phyloP scores from a whole-genome alignment of 2,888 invertebrate species.

The Drosophila conformis region DNA sequence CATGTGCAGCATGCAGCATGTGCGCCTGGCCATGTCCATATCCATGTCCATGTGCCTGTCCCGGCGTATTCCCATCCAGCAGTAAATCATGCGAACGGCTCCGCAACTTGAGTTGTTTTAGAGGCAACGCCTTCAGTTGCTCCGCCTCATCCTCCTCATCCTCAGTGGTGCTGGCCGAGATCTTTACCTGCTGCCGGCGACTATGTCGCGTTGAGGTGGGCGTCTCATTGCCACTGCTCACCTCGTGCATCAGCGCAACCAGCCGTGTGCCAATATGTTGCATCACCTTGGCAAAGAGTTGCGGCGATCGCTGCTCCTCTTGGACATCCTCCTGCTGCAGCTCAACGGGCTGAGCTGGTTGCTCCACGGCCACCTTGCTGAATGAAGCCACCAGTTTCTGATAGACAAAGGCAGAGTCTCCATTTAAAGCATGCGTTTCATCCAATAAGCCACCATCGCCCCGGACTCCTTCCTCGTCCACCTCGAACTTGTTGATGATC shows the following conservation, averaged over 20 bases:
- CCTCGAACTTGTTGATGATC: conserved; percentile 94
- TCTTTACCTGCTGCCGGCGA: conserved; percentile 86
- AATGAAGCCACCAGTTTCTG: conserved; percentile 93
- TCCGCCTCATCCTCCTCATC: conserved; percentile 84
- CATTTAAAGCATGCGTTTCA: conserved; percentile 86
- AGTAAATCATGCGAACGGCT: conserved; percentile 93
- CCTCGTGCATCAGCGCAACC: conserved; percentile 96
- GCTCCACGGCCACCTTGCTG: conserved; percentile 87
- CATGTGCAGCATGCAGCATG: conserved; percentile 21
- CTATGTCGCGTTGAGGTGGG: conserved; percentile 87
- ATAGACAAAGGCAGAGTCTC: conserved; percentile 94
- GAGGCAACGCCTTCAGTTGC: conserved; percentile 59
- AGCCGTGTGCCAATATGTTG: conserved; percentile 94
- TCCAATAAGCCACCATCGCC: conserved; percentile 86
- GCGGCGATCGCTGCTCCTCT: conserved; percentile 90
- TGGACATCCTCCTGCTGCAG: conserved; percentile 84
- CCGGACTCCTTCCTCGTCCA: conserved; percentile 87
- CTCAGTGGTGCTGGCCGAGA: conserved; percentile 85
- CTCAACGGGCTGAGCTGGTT: conserved; percentile 63
- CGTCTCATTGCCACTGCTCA: conserved; percentile 89
- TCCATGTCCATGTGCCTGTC: conserved; percentile 3
- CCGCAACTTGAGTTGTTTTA: conserved; percentile 83
- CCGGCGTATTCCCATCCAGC: conserved; percentile 86
- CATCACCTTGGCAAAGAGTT: conserved; percentile 95
- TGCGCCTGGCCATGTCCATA: conserved; percentile 19